Conservation (phyloP, 1,140 invertebrate species). For the Aphaenogaster floridana region DNA sequence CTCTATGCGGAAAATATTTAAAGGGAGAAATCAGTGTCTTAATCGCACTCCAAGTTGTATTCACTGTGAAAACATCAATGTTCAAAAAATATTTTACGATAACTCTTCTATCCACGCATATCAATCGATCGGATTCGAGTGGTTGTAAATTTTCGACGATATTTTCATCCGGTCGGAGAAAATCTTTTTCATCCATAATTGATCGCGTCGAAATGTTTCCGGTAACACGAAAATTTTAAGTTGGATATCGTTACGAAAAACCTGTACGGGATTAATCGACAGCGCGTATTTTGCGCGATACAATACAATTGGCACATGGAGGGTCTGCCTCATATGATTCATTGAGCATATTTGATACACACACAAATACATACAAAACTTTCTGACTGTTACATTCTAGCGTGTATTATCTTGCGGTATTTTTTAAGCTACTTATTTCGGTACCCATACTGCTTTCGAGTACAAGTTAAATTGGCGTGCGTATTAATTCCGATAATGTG, state of each 20-base stretch:
- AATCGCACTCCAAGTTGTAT: no score
- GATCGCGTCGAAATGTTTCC: not conserved
- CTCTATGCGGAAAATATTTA: not conserved
- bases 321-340: conserved; percentile 50
- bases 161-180: not conserved
- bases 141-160: not conserved
- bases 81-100: not conserved
- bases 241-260: not conserved
- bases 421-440: not conserved
- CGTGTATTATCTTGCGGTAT: not conserved
- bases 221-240: conserved; percentile 8
- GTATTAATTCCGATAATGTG: conserved; percentile 37
- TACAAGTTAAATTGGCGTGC: not conserved
- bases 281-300: conserved; percentile 15
- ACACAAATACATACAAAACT: not conserved
- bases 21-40: not conserved
- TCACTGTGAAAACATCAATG: no score
- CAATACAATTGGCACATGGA: conserved; percentile 42
- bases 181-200: not conserved
- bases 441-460: not conserved
- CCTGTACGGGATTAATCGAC: conserved; percentile 46
- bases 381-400: not conserved
- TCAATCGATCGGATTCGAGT: not conserved
- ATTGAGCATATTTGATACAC: conserved; percentile 56
- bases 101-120: not conserved